phyloP scores from a whole-genome alignment of 2,888 invertebrate species.

The Catocala nupta region DNA sequence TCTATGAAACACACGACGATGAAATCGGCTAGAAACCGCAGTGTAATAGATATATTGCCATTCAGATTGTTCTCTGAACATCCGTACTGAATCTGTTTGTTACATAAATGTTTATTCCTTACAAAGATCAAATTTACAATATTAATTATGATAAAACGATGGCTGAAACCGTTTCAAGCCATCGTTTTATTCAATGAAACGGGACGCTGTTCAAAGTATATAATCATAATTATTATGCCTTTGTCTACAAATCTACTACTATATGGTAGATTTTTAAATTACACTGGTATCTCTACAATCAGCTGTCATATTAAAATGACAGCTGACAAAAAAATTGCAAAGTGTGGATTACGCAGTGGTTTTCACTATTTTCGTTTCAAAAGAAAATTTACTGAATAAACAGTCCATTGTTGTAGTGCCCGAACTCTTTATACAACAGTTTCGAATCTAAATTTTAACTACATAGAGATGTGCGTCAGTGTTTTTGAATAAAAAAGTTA shows the following conservation, averaged over 20 bases:
- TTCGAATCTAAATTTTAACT: background rate
- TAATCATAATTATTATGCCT: too few species aligned
- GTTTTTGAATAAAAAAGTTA: constrained; percentile 27
- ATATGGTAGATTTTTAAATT: constrained; percentile 9
- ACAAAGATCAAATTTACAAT: too few species aligned
- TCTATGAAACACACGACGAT: too few species aligned
- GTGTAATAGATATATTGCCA: too few species aligned
- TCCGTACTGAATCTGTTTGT: too few species aligned
- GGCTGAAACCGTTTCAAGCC: too few species aligned
- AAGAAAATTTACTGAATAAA: constrained; percentile 49
- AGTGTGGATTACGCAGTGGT: constrained; percentile 36
- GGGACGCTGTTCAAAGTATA: too few species aligned
- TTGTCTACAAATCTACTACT: background rate
- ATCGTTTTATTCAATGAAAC: too few species aligned
- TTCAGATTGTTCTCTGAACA: too few species aligned
- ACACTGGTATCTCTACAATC: background rate
- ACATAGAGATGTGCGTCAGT: constrained; percentile 10
- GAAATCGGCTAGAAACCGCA: too few species aligned
- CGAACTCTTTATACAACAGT: constrained; percentile 5
- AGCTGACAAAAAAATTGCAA: constrained; percentile 25
- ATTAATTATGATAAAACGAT: too few species aligned
- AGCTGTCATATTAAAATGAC: constrained; percentile 24
- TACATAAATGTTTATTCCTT: too few species aligned
- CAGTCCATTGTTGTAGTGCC: constrained; percentile 17
- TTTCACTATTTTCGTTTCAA: constrained; percentile 38